A percentile compares a stretch with the other conserved stretches of the same genome.
Conservation (phyloP, 2,888 invertebrate species). For the Brassicogethes aeneus region DNA sequence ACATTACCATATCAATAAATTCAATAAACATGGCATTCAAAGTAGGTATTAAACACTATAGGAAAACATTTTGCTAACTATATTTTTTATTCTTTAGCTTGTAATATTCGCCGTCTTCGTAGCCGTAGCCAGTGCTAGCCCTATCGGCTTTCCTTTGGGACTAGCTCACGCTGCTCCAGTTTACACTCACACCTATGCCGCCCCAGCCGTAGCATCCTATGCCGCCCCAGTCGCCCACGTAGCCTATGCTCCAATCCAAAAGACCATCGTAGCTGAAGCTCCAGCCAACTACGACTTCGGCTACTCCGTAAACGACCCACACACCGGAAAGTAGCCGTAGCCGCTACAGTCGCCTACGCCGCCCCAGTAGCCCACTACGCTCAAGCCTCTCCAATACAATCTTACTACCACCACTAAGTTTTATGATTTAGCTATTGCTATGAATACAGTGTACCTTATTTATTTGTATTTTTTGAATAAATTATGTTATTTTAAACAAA, state of each 20-base stretch:
- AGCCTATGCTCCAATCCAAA: no score
- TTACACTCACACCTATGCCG: conserved; percentile 25
- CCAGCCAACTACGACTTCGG: no score
- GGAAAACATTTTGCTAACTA: not conserved
- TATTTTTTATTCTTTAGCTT: conserved; percentile 13
- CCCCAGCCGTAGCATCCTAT: conserved; percentile 21
- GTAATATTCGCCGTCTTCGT: conserved; percentile 16
- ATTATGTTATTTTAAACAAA: no score
- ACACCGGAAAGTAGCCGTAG: not conserved
- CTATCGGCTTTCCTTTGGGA: not conserved
- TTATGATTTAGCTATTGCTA: no score
- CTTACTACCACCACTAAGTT: not conserved
- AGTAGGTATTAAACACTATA: not conserved
- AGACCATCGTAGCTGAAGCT: no score
- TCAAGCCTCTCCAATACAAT: not conserved
- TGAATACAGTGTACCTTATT: no score
- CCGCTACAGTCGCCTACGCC: not conserved
- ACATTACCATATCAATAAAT: not conserved
- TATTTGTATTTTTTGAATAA: no score
- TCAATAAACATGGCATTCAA: conserved; percentile 2
- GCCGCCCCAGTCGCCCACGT: conserved; percentile 32
- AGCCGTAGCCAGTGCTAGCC: conserved; percentile 16
- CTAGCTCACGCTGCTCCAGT: conserved; percentile 31
- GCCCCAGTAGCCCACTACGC: not conserved
- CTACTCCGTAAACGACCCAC: no score